A percentile compares a stretch with the other conserved stretches of the same genome.
These are phyloP conservation scores for Epizoanthus stellaris DNA, from an alignment of 92 coral and sea anemone genomes.

Conservation along the genomic window DNA sequence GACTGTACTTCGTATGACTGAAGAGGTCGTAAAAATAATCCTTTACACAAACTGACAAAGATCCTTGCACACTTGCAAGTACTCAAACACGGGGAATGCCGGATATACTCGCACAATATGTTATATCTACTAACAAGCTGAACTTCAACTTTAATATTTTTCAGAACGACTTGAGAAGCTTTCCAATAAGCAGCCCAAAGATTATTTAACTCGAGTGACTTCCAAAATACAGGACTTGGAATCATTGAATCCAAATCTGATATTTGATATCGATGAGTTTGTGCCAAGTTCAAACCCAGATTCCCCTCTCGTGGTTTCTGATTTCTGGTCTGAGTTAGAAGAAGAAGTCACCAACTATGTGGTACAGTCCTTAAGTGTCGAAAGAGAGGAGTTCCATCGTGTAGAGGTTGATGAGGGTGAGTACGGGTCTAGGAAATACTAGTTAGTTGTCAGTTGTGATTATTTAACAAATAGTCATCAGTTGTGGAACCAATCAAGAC, in stretches of 20 bases:
- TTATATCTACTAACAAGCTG: not conserved
- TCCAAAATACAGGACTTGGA: slow-evolving; percentile 52
- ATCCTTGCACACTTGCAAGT: too few species aligned
- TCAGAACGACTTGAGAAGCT: slow-evolving; percentile 66
- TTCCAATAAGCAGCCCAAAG: slow-evolving; percentile 61
- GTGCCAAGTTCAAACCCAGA: slow-evolving; percentile 96
- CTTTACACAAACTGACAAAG: too few species aligned
- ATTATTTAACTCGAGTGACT: slow-evolving; percentile 61
- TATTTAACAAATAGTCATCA: too few species aligned
- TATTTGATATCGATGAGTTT: slow-evolving; percentile 59
- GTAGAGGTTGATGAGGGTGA: slow-evolving; percentile 25
- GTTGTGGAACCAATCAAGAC: too few species aligned
- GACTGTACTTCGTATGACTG: too few species aligned
- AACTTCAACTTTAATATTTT: not conserved
- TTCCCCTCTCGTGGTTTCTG: slow-evolving; percentile 80
- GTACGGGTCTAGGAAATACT: not conserved
- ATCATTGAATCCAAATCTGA: slow-evolving; percentile 47
- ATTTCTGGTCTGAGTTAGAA: slow-evolving; percentile 84
- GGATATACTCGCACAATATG: too few species aligned
- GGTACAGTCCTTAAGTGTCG: slow-evolving; percentile 60
- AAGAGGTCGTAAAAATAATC: too few species aligned
- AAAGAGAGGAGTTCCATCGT: slow-evolving; percentile 45
- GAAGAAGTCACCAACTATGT: slow-evolving; percentile 83
- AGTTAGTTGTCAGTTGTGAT: too few species aligned
- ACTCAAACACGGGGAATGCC: not conserved